Evolutionary conservation across 2,888 invertebrate species (phyloP), one percentile per base, ranked within the genome.

Genomic region (Malacosoma neustria): DNA sequence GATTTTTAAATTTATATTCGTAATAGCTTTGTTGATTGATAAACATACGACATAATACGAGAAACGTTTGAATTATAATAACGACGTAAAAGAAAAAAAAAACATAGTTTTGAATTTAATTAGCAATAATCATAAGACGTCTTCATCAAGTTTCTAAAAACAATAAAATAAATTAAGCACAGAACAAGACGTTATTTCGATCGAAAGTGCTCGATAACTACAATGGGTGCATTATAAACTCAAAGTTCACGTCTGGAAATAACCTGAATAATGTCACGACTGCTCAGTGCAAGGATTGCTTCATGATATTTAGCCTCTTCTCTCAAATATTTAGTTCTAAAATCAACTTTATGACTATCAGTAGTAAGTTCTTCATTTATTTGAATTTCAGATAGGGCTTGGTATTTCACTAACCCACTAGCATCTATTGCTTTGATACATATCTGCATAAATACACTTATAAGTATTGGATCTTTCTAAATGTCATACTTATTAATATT

Each of bases 171-270:
- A n/a, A n/a, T n/a, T n/a, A n/a, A n/a, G n/a, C n/a, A n/a, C n/a
- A n/a, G n/a, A n/a, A n/a, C 9, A 32, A 13, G 6, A 14, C 13
- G 13, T 32, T 13, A 6, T 47, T 37, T 34, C 48, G 67, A 68
- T 72, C 53, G 61, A 60, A 66, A 63, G 61, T 56, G 51, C 43
- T 38, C 49, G 67, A 70, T 71, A 64, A 57, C 39, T 46, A 62
- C 56, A 61, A 64, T 55, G 62, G 61, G 50, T 51, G 50, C 71
- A 55, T 68, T 59, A 22, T 22, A 22, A 22, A 7, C 22, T 22
- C 54, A 71, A 72, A 72, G 72, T 68, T 72, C 72, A 72, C 31
- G 49, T 61, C 70, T 70, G 60, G 63, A 73, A 73, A 73, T 74
- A 76, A 66, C 57, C 53, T 37, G 48, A 57, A 41, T 66, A 69